Conservation (phyloP, 2,797 vertebrate species). For the Megaceryle alcyon region DNA sequence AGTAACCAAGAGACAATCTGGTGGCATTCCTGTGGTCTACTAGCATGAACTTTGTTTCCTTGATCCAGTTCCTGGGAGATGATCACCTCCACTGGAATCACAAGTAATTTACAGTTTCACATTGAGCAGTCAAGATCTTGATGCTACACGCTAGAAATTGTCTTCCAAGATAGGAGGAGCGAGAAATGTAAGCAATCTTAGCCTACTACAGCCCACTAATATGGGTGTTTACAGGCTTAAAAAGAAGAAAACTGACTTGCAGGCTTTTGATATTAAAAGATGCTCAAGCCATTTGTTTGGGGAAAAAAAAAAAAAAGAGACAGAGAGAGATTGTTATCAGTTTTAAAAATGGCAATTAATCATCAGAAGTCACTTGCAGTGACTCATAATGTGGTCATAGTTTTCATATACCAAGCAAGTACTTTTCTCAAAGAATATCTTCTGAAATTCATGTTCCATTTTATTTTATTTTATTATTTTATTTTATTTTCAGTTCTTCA, state of each 20-base stretch:
- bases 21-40: neutral
- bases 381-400: constrained; percentile 78
- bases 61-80: neutral
- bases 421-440: constrained; percentile 63
- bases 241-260: neutral
- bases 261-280: neutral
- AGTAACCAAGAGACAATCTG: neutral
- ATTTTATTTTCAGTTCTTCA: constrained; percentile 54
- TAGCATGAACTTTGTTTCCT: neutral
- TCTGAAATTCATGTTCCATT: constrained; percentile 22
- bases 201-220: neutral
- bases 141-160: neutral
- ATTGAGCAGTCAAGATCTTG: neutral
- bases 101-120: neutral
- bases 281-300: constrained; percentile 21
- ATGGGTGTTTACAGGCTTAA: neutral
- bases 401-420: constrained; percentile 48
- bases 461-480: neutral
- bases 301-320: too few relatives aligned
- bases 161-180: neutral
- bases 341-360: constrained; percentile 70
- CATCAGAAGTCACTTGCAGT: constrained; percentile 73
- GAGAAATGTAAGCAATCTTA: neutral
- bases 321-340: constrained; percentile 60
- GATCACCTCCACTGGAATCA: neutral